Percentiles rank a stretch among this genome's conserved stretches.
Evolutionary conservation across 1,140 invertebrate species (phyloP).

Genomic region (Frieseomelitta varia): DNA sequence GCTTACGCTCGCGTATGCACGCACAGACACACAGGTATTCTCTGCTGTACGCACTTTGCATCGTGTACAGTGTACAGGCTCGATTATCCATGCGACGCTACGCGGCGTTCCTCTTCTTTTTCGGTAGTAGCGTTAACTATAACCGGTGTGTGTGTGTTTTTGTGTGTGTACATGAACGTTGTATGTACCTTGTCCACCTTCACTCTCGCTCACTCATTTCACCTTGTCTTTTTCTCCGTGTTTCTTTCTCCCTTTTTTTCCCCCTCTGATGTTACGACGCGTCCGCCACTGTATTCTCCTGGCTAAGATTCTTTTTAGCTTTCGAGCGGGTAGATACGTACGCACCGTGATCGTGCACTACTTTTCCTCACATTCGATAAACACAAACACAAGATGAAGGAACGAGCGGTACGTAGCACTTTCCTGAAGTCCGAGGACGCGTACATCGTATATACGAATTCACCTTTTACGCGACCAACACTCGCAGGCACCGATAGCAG

Average conservation of each 20-base stretch:
- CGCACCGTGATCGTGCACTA: background rate
- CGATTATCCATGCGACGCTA: conserved; percentile 21
- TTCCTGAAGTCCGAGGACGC: background rate
- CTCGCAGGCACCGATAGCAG: background rate
- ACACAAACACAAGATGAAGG: conserved; percentile 30
- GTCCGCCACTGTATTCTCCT: background rate
- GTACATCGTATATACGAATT: conserved; percentile 14
- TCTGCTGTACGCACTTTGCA: background rate
- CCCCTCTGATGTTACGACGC: background rate
- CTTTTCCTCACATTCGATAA: conserved; percentile 48
- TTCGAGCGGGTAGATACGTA: background rate
- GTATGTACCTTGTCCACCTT: conserved; percentile 3
- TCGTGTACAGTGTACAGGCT: background rate
- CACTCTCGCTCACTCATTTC: conserved; percentile 10
- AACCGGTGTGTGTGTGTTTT: background rate
- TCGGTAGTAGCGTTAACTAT: background rate
- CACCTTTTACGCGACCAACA: conserved; percentile 21
- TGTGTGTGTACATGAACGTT: background rate
- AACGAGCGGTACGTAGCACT: conserved; percentile 21
- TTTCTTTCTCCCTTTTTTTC: background rate
- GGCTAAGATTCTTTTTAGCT: background rate
- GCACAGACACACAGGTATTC: no score
- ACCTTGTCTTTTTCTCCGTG: background rate
- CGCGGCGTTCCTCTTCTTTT: conserved; percentile 28
- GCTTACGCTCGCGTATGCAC: background rate